Percentiles rank a stretch among this genome's conserved stretches.
Evolutionary conservation across 2,797 vertebrate genomes (phyloP).

Genomic region (Cephalopachus bancanus): DNA sequence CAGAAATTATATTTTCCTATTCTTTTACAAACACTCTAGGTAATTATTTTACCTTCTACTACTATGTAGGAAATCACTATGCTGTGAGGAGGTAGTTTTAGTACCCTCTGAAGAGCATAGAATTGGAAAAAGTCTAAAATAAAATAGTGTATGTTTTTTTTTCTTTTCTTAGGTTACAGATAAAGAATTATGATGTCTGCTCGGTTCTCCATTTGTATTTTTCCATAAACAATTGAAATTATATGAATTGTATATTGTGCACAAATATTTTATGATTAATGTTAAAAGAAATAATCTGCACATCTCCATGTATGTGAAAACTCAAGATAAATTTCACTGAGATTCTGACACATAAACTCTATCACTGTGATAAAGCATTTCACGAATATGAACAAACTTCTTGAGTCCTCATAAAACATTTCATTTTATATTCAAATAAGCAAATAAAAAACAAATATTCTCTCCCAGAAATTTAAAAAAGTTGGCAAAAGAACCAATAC

Average conservation of each 20-base stretch:
- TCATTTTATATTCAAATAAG: not conserved
- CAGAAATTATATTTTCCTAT: not conserved
- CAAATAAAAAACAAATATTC: not conserved
- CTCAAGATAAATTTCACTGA: not conserved
- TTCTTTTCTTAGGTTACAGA: not conserved
- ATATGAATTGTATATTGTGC: not conserved
- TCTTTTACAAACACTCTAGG: not conserved
- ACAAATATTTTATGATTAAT: not conserved
- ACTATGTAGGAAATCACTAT: slow-evolving; percentile 16
- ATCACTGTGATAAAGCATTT: not conserved
- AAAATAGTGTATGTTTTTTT: not conserved
- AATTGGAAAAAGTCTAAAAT: not conserved
- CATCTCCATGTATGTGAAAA: not conserved
- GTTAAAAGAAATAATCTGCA: not conserved
- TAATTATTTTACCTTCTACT: not conserved
- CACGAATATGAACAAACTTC: not conserved
- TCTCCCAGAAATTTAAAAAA: not conserved
- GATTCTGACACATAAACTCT: not conserved
- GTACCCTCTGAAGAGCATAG: not conserved
- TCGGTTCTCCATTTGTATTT: slow-evolving; percentile 21
- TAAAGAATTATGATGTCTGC: not conserved
- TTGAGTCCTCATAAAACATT: not conserved
- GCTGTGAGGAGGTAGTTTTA: not conserved
- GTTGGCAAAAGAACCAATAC: not conserved
- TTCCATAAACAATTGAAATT: not conserved